phyloP scores from a whole-genome alignment of 2,888 invertebrate genomes.

The Troilus luridus region DNA sequence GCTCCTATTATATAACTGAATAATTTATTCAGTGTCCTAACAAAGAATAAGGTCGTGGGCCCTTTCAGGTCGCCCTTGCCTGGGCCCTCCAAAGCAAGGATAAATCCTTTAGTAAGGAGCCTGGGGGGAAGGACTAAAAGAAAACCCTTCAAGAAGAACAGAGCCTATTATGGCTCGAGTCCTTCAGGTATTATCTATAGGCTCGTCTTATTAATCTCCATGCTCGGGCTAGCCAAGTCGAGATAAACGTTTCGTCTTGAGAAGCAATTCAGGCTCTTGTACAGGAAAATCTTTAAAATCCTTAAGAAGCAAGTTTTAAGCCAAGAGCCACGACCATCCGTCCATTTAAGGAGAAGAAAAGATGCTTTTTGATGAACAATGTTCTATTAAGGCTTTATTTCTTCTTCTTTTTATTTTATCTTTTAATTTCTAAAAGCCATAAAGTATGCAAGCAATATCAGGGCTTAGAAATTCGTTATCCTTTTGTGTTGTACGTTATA shows the following conservation, averaged over 20 bases:
- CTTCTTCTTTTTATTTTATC: not conserved
- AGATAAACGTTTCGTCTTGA: constrained; percentile 14
- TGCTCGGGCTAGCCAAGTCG: not conserved
- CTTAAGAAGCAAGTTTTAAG: not conserved
- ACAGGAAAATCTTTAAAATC: constrained; percentile 10
- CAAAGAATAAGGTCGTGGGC: constrained; percentile 15
- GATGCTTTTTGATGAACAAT: not conserved
- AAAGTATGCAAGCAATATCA: not conserved
- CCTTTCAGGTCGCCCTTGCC: not conserved
- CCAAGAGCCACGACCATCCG: not conserved
- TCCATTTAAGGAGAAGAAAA: not conserved
- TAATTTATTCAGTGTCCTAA: not conserved
- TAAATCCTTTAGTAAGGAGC: constrained; percentile 16
- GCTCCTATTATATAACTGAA: not conserved
- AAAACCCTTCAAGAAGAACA: not conserved
- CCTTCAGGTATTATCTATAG: constrained; percentile 4
- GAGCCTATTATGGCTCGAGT: not conserved
- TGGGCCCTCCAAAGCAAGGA: not conserved
- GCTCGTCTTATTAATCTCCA: constrained; percentile 13
- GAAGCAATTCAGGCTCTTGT: not conserved
- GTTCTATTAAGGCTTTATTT: not conserved
- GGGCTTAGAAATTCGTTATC: no score
- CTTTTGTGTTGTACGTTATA: no score
- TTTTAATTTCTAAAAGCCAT: not conserved
- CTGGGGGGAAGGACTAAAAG: not conserved